These are phyloP conservation scores for Subanguina moxae DNA, from an alignment of 1,140 invertebrate genomes.

Conservation along the genomic window DNA sequence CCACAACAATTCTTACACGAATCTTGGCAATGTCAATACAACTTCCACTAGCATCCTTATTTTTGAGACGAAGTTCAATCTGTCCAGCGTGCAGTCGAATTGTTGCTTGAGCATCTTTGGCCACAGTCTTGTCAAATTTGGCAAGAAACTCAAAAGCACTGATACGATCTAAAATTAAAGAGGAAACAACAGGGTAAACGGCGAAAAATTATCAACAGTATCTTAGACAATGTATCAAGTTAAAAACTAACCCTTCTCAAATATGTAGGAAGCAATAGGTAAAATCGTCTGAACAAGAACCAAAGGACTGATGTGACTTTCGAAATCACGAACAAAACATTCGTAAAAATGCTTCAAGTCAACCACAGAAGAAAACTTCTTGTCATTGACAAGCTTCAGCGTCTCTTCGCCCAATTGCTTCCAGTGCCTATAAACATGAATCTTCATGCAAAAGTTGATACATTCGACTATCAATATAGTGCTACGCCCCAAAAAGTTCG, in stretches of 20 bases:
- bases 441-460: too few relatives aligned
- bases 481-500: too few relatives aligned
- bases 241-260: constrained; percentile 29
- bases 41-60: constrained; percentile 39
- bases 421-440: constrained; percentile 48
- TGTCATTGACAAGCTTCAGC: constrained; percentile 31
- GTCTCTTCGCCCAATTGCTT: constrained; percentile 47
- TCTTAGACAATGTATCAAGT: constrained; percentile 7
- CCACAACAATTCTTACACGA: constrained; percentile 36
- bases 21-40: constrained; percentile 37
- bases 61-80: constrained; percentile 45
- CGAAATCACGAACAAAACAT: constrained; percentile 53
- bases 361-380: constrained; percentile 29
- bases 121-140: constrained; percentile 49
- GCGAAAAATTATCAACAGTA: too few relatives aligned
- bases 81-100: constrained; percentile 45
- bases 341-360: constrained; percentile 55
- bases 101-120: constrained; percentile 46
- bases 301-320: constrained; percentile 50
- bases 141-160: constrained; percentile 47
- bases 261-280: constrained; percentile 47
- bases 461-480: too few relatives aligned
- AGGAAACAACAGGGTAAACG: neutral
- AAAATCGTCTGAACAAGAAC: constrained; percentile 50
- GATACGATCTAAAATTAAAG: constrained; percentile 35